Percentiles rank a stretch among this genome's conserved stretches.
phyloP scores from a whole-genome alignment of 2,113 vertebrate species.

The Phaethornis superciliosus region DNA sequence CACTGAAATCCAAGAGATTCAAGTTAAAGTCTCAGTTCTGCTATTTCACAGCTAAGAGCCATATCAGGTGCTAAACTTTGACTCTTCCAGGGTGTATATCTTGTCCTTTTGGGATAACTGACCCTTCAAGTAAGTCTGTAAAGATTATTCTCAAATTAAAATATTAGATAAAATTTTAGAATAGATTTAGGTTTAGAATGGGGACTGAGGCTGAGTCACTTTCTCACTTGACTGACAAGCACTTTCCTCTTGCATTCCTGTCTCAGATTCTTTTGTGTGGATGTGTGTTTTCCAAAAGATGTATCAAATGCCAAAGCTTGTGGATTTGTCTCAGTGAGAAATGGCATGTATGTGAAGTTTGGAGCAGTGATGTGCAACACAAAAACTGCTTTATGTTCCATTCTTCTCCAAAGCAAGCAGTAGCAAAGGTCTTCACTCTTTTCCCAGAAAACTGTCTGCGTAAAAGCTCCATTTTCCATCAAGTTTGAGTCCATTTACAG shows the following conservation, averaged over 20 bases:
- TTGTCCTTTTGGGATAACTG: neutral
- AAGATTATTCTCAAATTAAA: neutral
- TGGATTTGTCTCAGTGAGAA: neutral
- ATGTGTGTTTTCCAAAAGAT: neutral
- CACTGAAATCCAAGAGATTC: neutral
- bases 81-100: neutral
- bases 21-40: neutral
- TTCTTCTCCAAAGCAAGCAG: neutral
- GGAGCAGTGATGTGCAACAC: neutral
- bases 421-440: neutral
- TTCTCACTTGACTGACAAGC: neutral
- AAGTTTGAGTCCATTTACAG: neutral
- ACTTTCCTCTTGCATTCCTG: neutral
- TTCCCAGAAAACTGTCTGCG: rapidly evolving
- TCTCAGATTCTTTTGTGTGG: neutral
- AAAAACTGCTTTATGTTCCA: neutral
- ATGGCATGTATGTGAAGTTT: rapidly evolving
- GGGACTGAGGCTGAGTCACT: neutral
- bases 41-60: neutral
- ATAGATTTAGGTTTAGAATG: neutral
- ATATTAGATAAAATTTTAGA: neutral
- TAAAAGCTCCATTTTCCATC: neutral
- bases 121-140: neutral
- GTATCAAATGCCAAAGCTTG: neutral
- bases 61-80: neutral